Base-by-base conservation (phyloP, 2,113 vertebrate species). In the Tricholaema leucomelas region DNA sequence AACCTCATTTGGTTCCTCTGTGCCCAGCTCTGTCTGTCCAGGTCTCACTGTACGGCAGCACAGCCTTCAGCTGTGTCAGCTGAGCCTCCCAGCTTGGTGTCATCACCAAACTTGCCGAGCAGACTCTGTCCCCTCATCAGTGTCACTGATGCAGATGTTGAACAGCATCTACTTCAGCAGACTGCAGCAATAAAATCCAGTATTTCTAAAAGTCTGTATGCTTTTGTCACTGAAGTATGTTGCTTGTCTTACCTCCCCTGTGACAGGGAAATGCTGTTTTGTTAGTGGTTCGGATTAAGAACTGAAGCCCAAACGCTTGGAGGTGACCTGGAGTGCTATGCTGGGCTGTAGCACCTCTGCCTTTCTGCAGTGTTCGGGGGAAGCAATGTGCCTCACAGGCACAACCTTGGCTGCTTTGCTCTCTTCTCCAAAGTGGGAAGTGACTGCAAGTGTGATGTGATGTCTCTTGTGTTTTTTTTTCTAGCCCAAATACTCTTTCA, bases 201-300 rank as follows among this genome's bases (percentile, higher is more conserved):
- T 60, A 8, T 83, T 84, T 71, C 38, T 88, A 28, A 90, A 90
- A 75, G 36, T 46, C 31, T 31, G 36, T 25, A 25, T 71, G 31
- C 60, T 38, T 88, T 72, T 81, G 8, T 67, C 72, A 28, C 56
- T 77, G 54, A 54, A 74, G 10, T 71, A 25, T 28, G 3, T 5
- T 67, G 38, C 19, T 59, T 46, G 24, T 42, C 77, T 84, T 75
- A 28, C 27, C 14, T 79, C 63, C 27, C 38, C 23, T 1, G 2
- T n/a, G 52, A 69, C 65, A 12, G 12, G n/a, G 31, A 77, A 48
- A 48, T 0, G 0, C 35, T 72, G 20, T 65, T 86, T 8, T 0
- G 0, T 64, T 58, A 67, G 38, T 15, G n/a, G 10, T 2, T 0
- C 44, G 44, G 36, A 36, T 86, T 71, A 81, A 78, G 61, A 73